Conservation (phyloP, 2,888 invertebrate species). For the Lasioglossum malachurum region DNA sequence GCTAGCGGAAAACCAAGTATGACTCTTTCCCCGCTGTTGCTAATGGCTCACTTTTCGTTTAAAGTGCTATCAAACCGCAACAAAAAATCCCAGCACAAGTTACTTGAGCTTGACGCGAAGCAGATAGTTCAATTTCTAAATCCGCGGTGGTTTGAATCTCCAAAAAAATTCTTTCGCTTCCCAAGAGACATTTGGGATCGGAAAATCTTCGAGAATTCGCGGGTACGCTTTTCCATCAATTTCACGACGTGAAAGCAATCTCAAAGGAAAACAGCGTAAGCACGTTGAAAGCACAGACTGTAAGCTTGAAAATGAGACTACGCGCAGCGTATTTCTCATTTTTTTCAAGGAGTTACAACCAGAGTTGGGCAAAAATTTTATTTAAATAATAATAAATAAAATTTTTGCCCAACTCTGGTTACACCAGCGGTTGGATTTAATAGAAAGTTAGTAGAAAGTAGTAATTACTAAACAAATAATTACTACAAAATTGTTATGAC, state of each 20-base stretch:
- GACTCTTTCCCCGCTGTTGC: not conserved
- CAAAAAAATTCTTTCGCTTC: not conserved
- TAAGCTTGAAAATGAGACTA: not conserved
- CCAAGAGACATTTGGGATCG: not conserved
- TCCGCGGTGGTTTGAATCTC: not conserved
- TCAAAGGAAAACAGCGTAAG: not conserved
- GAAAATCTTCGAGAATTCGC: not conserved
- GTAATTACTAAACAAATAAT: not conserved
- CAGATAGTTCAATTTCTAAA: not conserved
- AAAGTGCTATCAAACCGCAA: not conserved
- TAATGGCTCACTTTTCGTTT: not conserved
- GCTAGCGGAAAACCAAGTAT: fast-evolving
- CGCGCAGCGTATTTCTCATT: not conserved
- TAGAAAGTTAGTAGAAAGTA: not conserved
- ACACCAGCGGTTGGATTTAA: not conserved
- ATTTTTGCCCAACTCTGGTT: not conserved
- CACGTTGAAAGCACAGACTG: not conserved
- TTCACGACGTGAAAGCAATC: not conserved
- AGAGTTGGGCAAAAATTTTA: no score
- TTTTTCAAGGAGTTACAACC: not conserved
- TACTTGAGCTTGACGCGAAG: not conserved
- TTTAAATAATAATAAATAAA: no score
- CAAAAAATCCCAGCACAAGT: not conserved
- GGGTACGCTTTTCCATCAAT: not conserved
- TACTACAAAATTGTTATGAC: not conserved